Evolutionary conservation across 2,888 invertebrate genomes (phyloP), one percentile per base, ranked within the genome.

Genomic region (Galerucella calmariensis): DNA sequence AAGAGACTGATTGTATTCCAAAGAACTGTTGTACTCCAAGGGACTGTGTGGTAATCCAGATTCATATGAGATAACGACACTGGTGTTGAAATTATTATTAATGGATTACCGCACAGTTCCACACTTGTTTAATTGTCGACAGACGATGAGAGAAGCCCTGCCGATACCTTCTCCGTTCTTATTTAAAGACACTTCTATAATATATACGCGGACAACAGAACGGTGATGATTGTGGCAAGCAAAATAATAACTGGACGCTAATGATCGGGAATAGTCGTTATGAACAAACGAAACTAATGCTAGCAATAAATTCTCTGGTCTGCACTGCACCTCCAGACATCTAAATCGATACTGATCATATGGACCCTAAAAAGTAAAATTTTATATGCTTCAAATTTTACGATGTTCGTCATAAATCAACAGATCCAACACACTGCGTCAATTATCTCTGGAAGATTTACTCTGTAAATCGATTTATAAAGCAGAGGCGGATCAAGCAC

Each of bases 321-420:
- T 63, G 62, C 69, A 63, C 69, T 63, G 62, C 69, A 63, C 70
- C 70, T 63, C 41, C 63, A 63, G 53, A 46, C 56, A 8, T 27
- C 53, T 24, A 20, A 69, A 66, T 51, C 48, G 24, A 69, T 69
- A 66, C 46, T 63, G 46, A 73, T 73, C 73, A 69, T 73, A 46
- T 68, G 68, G 63, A 67, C 68, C 69, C 73, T 61, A 73, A 63
- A 73, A 73, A 58, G 69, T 65, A 56, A 68, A 73, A 69, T 73
- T 73, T 73, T 58, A 73, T 73, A 72, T 65, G 59, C 68, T 67
- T 56, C 56, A 51, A 41, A 48, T 67, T 68, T 73, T 53, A 63
- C 68, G 73, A 68, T 24, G 67, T 73, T 56, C n/a, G 24, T 51
- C 56, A 76, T 76, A 76, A 76, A 76, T 76, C 76, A 76, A 58